A percentile compares a stretch with the other conserved stretches of the same genome.
phyloP scores from a whole-genome alignment of 2,113 vertebrate genomes.

The Perca schrenkii region DNA sequence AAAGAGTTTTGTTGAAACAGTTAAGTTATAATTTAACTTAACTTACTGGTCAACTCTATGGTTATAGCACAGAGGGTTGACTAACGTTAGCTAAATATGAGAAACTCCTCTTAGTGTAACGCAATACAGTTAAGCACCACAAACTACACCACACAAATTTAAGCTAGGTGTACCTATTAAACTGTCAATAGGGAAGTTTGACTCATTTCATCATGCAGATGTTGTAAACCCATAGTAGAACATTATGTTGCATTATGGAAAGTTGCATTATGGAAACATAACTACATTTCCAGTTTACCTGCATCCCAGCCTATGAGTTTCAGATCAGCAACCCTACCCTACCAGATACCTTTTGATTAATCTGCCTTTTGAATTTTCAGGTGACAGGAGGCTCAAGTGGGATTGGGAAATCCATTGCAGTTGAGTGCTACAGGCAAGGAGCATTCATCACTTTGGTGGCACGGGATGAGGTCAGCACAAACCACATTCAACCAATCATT shows the following conservation, averaged over 20 bases:
- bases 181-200: not conserved
- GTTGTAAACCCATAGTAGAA: not conserved
- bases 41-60: not conserved
- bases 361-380: slow-evolving; percentile 75
- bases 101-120: too few species aligned
- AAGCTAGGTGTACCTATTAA: not conserved
- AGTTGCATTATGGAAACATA: not conserved
- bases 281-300: not conserved
- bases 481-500: not conserved
- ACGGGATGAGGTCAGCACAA: slow-evolving; percentile 91
- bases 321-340: not conserved
- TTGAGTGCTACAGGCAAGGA: slow-evolving; percentile 95
- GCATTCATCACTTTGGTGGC: slow-evolving; percentile 98
- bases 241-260: not conserved
- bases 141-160: not conserved
- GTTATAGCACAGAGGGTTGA: not conserved
- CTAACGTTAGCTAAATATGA: not conserved
- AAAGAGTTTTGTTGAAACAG: too few species aligned
- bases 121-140: too few species aligned
- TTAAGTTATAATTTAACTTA: not conserved
- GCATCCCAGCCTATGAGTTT: not conserved
- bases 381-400: slow-evolving; percentile 98
- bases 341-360: not conserved
- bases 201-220: not conserved
- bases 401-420: slow-evolving; percentile 96